Evolutionary conservation across 2,888 invertebrate species (phyloP), one percentile per base, ranked within the genome.

Genomic region (Elysia crispata): DNA sequence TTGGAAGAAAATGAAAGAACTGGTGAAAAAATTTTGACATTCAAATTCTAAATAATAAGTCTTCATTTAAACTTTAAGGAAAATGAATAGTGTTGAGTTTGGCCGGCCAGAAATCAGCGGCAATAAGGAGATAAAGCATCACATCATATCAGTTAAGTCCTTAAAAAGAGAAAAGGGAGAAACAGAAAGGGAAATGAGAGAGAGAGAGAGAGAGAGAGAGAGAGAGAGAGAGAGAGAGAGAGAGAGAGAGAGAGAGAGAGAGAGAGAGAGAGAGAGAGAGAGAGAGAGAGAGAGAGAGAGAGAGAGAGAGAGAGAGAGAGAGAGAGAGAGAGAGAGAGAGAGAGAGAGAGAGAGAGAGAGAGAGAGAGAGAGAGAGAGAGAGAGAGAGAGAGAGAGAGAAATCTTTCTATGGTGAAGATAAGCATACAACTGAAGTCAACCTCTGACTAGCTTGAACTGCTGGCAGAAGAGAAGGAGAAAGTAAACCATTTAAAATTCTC

Each of bases 241-340:
- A 67, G 57, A 67, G 30, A 57, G 69, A 33, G 54, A 57, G 57
- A 57, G 57, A 70, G 30, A 54, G 28, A 41, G 31, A 31, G n/a
- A 30, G n/a, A 31, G 20, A n/a, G 20, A n/a, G 31, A 31, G 50
- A 64, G 13, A 64, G 28, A n/a, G 41, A n/a, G 33, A 23, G 28
- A 64, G 33, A 25, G 15, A 23, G 28, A 31, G 49, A 30, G 33
- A 31, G 49, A 23, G 23, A 25, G 50, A 18, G 23, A 6, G 31
- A 15, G 15, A 30, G 50, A 20, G 57, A 33, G 57, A 30, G 54
- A 25, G 30, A 3, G 70, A 33, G 33, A 23, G 20, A 23, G 33
- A 18, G 50, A 66, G 41, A 49, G 41, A 64, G 73, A 62, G 41
- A 78, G 72, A 41, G 64, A 73, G 73, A 62, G 72, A 73, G 73